Conservation (phyloP, 2,113 vertebrate genomes). For the Percina caprodes region DNA sequence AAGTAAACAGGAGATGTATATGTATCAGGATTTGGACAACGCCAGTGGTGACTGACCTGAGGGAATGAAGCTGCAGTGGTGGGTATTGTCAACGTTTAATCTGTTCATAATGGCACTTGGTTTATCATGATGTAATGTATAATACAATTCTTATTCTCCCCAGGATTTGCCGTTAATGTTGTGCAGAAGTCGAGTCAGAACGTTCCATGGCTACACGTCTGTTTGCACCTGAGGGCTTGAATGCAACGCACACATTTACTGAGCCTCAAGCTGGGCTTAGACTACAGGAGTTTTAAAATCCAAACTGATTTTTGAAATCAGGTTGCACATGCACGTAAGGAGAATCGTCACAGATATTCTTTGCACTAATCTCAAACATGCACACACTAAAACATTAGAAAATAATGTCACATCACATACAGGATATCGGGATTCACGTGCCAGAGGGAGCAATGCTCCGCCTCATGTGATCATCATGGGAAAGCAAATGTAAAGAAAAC, state of each 20-base stretch:
- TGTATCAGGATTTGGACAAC: neutral
- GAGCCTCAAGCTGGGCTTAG: neutral
- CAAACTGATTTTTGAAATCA: too few relatives aligned
- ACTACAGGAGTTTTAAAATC: too few relatives aligned
- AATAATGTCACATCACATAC: neutral
- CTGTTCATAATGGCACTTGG: neutral
- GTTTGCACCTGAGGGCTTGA: neutral
- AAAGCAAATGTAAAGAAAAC: neutral
- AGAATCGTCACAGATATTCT: neutral
- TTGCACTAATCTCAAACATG: neutral
- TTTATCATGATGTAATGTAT: neutral
- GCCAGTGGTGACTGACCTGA: neutral
- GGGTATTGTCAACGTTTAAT: neutral
- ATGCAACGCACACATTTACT: neutral
- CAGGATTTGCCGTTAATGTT: slow-evolving; percentile 6
- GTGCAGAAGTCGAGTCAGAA: neutral
- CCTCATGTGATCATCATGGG: too few relatives aligned
- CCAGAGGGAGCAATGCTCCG: neutral
- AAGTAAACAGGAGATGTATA: neutral
- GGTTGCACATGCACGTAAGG: too few relatives aligned
- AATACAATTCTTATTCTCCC: neutral
- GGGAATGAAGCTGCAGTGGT: neutral
- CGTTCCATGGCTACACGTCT: neutral
- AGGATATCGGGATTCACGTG: neutral
- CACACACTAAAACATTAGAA: neutral